These are phyloP conservation scores for Drosophila obscura DNA, from an alignment of 1,140 invertebrate species.

Conservation along the genomic window DNA sequence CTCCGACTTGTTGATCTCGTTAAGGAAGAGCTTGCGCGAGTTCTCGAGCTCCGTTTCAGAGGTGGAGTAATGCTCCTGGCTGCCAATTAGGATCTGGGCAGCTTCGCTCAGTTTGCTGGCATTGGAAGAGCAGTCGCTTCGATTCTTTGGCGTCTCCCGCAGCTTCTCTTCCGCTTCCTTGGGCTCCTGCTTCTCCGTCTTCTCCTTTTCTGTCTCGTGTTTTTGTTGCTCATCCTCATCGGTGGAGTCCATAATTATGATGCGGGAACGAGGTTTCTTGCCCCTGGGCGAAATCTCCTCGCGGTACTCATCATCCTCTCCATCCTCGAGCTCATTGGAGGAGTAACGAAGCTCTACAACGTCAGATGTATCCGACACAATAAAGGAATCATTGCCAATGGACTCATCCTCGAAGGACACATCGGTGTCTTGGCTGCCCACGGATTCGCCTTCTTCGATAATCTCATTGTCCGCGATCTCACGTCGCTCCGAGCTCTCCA, in stretches of 20 bases:
- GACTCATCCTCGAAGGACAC: slow-evolving; percentile 21
- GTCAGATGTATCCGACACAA: slow-evolving; percentile 59
- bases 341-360: slow-evolving; percentile 49
- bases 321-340: slow-evolving; percentile 21
- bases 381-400: slow-evolving; percentile 61
- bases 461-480: slow-evolving; percentile 70
- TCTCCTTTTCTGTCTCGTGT: neutral
- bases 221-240: slow-evolving; percentile 24
- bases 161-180: neutral
- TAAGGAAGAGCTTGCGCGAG: slow-evolving; percentile 33
- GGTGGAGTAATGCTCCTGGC: slow-evolving; percentile 7
- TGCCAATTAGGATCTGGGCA: slow-evolving; percentile 25
- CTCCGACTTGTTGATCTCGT: slow-evolving; percentile 49
- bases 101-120: slow-evolving; percentile 52
- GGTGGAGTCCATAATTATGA: slow-evolving; percentile 41
- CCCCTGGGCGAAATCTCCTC: neutral
- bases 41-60: slow-evolving; percentile 32
- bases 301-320: neutral
- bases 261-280: slow-evolving; percentile 42
- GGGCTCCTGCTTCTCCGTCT: no score
- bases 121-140: slow-evolving; percentile 29
- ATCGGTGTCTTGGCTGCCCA: slow-evolving; percentile 72
- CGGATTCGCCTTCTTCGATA: slow-evolving; percentile 62
- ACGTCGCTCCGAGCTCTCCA: slow-evolving; percentile 52
- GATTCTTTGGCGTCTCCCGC: slow-evolving; percentile 6